Conservation (phyloP, 1,140 invertebrate species). For the Spodoptera frugiperda region DNA sequence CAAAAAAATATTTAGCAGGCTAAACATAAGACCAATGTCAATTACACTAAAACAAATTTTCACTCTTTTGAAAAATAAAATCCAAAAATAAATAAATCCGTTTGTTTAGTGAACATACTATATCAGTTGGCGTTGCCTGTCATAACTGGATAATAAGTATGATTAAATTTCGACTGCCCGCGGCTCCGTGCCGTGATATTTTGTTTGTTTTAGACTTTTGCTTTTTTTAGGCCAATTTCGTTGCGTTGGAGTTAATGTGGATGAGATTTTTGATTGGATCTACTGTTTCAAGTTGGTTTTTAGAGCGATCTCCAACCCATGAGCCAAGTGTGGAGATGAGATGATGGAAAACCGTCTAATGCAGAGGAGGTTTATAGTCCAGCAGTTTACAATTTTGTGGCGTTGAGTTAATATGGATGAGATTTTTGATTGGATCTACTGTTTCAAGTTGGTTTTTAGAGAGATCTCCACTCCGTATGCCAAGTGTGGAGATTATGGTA, state of each 20-base stretch:
- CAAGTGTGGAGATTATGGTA: too few relatives aligned
- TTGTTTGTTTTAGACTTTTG: constrained; percentile 72
- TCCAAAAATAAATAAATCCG: neutral
- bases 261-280: neutral
- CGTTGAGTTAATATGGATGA: constrained; percentile 27
- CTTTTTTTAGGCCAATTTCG: constrained; percentile 67
- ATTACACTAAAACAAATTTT: neutral
- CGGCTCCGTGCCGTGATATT: constrained; percentile 71
- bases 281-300: neutral
- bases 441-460: neutral
- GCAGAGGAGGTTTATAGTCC: too few relatives aligned
- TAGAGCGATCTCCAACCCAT: too few relatives aligned
- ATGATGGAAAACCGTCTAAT: too few relatives aligned
- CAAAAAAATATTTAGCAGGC: too few relatives aligned
- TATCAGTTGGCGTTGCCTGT: constrained; percentile 58
- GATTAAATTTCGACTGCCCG: constrained; percentile 72
- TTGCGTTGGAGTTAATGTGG: constrained; percentile 34
- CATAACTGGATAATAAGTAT: constrained; percentile 76
- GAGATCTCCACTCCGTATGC: too few relatives aligned
- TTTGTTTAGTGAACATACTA: constrained; percentile 62
- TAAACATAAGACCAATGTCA: too few relatives aligned
- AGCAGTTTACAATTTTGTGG: constrained; percentile 61
- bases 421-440: neutral
- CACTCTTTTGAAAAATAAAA: neutral
- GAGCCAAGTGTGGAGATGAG: too few relatives aligned